Base-by-base conservation (phyloP, 2,888 invertebrate species). In the Drosophila flavopinicola region DNA sequence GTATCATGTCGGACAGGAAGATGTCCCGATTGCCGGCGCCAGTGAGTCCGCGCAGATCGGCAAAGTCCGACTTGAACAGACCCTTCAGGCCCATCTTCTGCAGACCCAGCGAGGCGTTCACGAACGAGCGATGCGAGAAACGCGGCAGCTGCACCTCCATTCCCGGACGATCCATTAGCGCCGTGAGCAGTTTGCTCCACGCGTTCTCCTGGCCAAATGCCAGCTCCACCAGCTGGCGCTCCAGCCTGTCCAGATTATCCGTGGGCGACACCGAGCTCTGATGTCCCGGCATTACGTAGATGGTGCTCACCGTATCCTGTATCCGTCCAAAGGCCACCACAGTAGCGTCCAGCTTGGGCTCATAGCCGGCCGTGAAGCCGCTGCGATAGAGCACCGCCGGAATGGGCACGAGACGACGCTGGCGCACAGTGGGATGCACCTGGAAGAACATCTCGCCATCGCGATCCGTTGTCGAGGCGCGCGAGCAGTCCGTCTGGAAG, bases 381-480 rank as follows among this genome's bases (percentile, higher is more conserved):
- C 92, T 92, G 72, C 94, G 93, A 92, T 94, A 96, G 0, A 96
- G 94, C 0, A 94, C 95, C 0, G 97, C 96, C 0, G 97, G 97
- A 3, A 97, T 95, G 0, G 96, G 96, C 1, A 97, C 94, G 4
- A 97, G 91, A 42, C 96, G 94, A 25, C 96, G 93, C 89, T 96
- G 96, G 20, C 96, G 93, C 1, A 96, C 94, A 6, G 94, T 95
- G 0, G 95, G 96, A 35, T 95, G 94, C 0, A 96, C 96, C 25
- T 96, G 96, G 90, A 96, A 97, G 90, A 96, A 96, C 93, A 96
- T 94, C 91, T 97, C 96, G 0, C 96, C 96, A 80, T 96, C 96
- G 45, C 96, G 93, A 20, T 96, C 96, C 32, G 94, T 93, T 0
- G 94, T 94, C 0, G 96, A 95, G 2, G 94, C 95, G 24, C 92